These are phyloP conservation scores for Protomyctophum bolini DNA, from an alignment of 2,113 vertebrate species.

Conservation along the genomic window DNA sequence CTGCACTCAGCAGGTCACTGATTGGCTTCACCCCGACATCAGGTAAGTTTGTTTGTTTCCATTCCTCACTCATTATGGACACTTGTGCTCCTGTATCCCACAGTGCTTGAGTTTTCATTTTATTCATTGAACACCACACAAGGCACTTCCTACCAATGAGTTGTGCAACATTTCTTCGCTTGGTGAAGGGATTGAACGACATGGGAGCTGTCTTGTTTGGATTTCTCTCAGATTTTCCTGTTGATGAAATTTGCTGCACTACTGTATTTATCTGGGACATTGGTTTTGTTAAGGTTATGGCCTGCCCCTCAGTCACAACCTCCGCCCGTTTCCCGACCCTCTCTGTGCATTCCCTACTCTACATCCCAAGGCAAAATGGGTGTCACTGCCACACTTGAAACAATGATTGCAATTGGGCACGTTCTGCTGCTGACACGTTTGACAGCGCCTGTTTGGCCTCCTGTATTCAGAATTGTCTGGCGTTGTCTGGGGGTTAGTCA, in stretches of 20 bases:
- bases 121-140: slow-evolving; percentile 6
- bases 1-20: slow-evolving; percentile 8
- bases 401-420: slow-evolving; percentile 1
- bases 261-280: neutral
- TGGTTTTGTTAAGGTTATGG: neutral
- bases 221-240: no score
- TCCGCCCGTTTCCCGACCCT: neutral
- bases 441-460: slow-evolving; percentile 5
- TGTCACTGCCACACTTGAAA: slow-evolving; percentile 15
- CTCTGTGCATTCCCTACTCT: slow-evolving; percentile 3
- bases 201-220: no score
- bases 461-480: neutral
- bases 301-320: neutral
- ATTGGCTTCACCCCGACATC: slow-evolving; percentile 5
- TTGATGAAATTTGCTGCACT: no score
- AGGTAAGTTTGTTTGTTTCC: slow-evolving; percentile 6
- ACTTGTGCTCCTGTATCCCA: slow-evolving; percentile 17
- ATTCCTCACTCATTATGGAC: slow-evolving; percentile 13
- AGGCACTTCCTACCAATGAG: neutral
- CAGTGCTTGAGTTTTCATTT: slow-evolving; percentile 4
- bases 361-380: slow-evolving; percentile 1
- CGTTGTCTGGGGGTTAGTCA: neutral
- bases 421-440: slow-evolving; percentile 5
- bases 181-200: no score
- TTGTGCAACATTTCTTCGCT: neutral